Evolutionary conservation across 2,888 invertebrate genomes (phyloP), one percentile per base, ranked within the genome.

Genomic region (Octonoba sinensis): DNA sequence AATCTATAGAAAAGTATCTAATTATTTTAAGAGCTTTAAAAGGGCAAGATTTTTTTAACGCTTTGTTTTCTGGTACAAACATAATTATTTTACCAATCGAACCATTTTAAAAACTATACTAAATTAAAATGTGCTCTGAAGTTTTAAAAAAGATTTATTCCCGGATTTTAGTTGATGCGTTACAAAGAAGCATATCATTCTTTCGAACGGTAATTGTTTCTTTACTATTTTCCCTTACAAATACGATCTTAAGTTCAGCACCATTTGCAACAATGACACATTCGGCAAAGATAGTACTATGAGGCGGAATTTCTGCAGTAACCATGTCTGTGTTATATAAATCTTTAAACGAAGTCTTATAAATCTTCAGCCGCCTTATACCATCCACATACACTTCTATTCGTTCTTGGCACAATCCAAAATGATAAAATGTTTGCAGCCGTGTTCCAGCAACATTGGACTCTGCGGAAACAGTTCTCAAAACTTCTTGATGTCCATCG

Each of bases 251-350:
- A 27, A 74, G 44, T 24, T 66, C 49, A 6, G 22, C 54, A 15
- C 66, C 57, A 20, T 74, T 74, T 8, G 74, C 74, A 0, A 66
- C 57, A 11, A 74, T 74, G 57, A 47, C 46, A 18, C 6, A 66
- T 1, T 16, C 22, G 8, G 6, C 27, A 24, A 6, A 44, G 3
- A 20, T 16, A 3, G 3, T 24, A 44, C n/a, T 46, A 56, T 1
- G 24, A 15, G 0, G 44, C 27, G 16, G 64, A 64, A 36, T 66
- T 54, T 4, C 12, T 47, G 65, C 74, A 66, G 11, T 74, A 18
- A 13, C 65, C 36, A 36, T 36, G 11, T 36, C 36, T 36, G 36
- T 47, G 16, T 22, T 47, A n/a, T 57, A 66, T 1, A 44, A 57
- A 15, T 74, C 47, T 8, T 65, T 47, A 3, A 12, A 47, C 0